Evolutionary conservation across 2,888 invertebrate species (phyloP).

Genomic region (Apantesis nais): DNA sequence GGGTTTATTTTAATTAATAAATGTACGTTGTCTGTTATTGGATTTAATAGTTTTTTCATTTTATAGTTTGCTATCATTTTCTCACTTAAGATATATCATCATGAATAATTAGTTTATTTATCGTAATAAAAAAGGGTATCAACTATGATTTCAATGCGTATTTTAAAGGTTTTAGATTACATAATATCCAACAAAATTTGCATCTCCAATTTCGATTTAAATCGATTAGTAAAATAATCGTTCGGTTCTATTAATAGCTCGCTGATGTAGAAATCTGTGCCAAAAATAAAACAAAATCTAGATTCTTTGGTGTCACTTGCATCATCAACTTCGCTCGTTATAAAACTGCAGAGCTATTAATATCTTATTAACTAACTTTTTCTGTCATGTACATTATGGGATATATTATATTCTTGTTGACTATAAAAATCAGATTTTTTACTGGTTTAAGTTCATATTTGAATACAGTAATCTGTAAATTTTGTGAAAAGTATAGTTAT

Average conservation of each 20-base stretch:
- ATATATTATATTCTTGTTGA: conserved; percentile 28
- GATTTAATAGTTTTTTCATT: background rate
- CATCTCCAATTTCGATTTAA: background rate
- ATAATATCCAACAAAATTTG: background rate
- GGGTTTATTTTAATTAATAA: conserved; percentile 5
- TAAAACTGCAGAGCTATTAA: conserved; percentile 40
- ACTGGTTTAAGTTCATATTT: conserved; percentile 35
- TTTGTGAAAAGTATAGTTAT: conserved; percentile 26
- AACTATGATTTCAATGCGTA: too few relatives aligned
- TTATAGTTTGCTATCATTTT: background rate
- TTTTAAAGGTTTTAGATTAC: too few relatives aligned
- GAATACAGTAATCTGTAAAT: conserved; percentile 36
- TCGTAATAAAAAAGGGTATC: too few relatives aligned
- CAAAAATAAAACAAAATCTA: conserved; percentile 38
- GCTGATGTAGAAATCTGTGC: background rate
- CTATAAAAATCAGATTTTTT: conserved; percentile 30
- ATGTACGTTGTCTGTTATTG: background rate
- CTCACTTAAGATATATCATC: background rate
- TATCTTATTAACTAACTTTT: conserved; percentile 41
- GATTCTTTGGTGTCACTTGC: conserved; percentile 37
- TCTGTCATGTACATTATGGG: conserved; percentile 35
- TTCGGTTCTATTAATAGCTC: background rate
- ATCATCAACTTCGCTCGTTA: conserved; percentile 43
- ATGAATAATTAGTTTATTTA: background rate
- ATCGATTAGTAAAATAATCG: background rate